These are phyloP conservation scores for Syngnathus acus DNA, from an alignment of 2,797 vertebrate species.

Conservation along the genomic window DNA sequence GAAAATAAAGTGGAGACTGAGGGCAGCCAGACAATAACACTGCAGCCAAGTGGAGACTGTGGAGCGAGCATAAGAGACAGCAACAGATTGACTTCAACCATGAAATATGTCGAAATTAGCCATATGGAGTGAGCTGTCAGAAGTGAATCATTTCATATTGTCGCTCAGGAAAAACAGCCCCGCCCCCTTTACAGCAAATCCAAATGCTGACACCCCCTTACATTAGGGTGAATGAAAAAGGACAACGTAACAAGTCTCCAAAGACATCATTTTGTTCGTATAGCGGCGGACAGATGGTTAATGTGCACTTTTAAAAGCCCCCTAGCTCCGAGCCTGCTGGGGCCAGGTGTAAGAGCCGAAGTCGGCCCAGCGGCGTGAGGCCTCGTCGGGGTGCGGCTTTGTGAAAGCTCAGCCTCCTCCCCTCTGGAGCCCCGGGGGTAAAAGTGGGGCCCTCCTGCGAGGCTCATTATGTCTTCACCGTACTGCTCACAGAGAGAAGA, in stretches of 20 bases:
- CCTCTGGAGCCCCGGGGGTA: constrained; percentile 51
- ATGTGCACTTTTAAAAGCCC: constrained; percentile 19
- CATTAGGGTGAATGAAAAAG: constrained; percentile 21
- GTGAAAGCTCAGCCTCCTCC: constrained; percentile 37
- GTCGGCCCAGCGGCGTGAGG: constrained; percentile 37
- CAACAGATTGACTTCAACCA: not conserved
- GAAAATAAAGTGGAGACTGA: not conserved
- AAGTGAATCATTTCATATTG: constrained; percentile 31
- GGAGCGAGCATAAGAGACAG: not conserved
- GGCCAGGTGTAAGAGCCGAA: constrained; percentile 52
- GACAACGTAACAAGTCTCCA: constrained; percentile 20
- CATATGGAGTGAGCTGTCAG: constrained; percentile 26
- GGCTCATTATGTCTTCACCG: constrained; percentile 27
- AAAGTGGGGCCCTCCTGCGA: constrained; percentile 27
- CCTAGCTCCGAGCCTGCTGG: constrained; percentile 19
- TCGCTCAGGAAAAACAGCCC: constrained; percentile 17
- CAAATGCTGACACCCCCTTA: constrained; percentile 15
- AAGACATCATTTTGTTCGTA: constrained; percentile 25
- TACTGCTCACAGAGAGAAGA: constrained; percentile 17
- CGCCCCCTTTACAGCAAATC: not conserved
- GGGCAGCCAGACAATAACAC: no score
- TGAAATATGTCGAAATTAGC: not conserved
- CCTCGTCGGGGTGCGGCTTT: constrained; percentile 50
- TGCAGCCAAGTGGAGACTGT: not conserved
- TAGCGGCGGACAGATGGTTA: constrained; percentile 39